Conservation (phyloP, 2,113 vertebrate species). For the Poicephalus meyeri region DNA sequence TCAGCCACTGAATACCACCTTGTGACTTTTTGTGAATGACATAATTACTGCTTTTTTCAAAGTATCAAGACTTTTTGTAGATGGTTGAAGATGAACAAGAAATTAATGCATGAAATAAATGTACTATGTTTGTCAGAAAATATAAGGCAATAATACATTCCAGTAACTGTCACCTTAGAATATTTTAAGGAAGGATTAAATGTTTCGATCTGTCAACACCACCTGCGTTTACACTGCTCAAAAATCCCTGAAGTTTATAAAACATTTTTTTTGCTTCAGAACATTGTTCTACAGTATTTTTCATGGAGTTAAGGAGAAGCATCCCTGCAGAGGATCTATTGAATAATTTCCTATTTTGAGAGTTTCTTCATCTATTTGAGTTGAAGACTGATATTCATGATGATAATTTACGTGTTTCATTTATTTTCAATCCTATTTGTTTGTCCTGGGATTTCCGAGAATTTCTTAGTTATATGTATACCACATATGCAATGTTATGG, state of each 20-base stretch:
- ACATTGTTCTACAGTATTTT: background rate
- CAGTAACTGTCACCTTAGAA: background rate
- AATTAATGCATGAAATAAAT: background rate
- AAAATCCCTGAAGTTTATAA: background rate
- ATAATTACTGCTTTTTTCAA: background rate
- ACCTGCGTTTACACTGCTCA: background rate
- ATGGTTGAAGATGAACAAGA: background rate
- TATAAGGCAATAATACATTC: background rate
- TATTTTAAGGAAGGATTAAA: background rate
- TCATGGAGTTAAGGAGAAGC: background rate
- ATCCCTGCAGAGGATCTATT: background rate
- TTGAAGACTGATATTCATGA: background rate
- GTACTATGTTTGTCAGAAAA: background rate
- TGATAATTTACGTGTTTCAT: background rate
- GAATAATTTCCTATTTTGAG: background rate
- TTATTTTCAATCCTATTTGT: background rate
- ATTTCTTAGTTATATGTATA: background rate
- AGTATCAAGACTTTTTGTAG: background rate
- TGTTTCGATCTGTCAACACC: background rate
- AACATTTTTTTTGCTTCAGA: background rate
- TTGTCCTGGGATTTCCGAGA: background rate
- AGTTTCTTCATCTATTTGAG: background rate
- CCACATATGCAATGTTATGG: background rate
- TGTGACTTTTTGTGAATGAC: background rate
- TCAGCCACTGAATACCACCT: background rate